Base-by-base conservation (phyloP, 53 echinoderm and acorn worm genomes). In the Pentamera pediparva region DNA sequence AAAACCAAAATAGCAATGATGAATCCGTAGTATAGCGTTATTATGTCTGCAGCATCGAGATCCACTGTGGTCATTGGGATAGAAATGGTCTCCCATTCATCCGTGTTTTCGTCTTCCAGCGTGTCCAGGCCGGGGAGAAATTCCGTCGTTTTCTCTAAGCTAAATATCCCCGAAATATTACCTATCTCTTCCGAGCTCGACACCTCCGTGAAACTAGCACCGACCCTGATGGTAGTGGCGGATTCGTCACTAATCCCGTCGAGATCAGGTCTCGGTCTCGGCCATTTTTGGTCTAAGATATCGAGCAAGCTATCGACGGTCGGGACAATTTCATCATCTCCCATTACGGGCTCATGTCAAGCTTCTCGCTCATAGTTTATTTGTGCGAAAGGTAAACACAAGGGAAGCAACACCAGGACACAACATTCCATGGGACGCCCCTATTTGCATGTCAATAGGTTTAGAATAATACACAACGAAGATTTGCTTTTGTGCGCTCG, bases 21-120 rank as follows among this genome's bases (percentile, higher is more conserved):
- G 35, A 72, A 53, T 72, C 73, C 73, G 20, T 72, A 72, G 20
- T 53, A 54, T n/a, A 72, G 54, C n/a, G 73, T 22, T 31, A 72
- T 32, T 30, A 41, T 28, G 45, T 29, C 25, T 9, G 30, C 45
- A 41, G 45, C 40, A 39, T 40, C 39, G 39, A 39, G 41, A 26
- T 67, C 67, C 30, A 28, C 45, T 32, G 67, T 67, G 40, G 67
- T 43, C 67, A 67, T 67, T 27, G 67, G 67, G 67, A 67, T 5
- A 1, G 58, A 25, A 67, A 29, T 41, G 5, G 35, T 35, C 9
- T 63, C 35, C 67, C 43, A 45, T 38, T 67, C 45, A 43, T 67
- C 41, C 67, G 40, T 26, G 2, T 28, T 41, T 27, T n/a, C 8
- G 39, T 41, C 45, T 24, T 28, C 28, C 29, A 40, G 9, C 9